phyloP scores from a whole-genome alignment of 2,797 vertebrate genomes.

The Otus scops region DNA sequence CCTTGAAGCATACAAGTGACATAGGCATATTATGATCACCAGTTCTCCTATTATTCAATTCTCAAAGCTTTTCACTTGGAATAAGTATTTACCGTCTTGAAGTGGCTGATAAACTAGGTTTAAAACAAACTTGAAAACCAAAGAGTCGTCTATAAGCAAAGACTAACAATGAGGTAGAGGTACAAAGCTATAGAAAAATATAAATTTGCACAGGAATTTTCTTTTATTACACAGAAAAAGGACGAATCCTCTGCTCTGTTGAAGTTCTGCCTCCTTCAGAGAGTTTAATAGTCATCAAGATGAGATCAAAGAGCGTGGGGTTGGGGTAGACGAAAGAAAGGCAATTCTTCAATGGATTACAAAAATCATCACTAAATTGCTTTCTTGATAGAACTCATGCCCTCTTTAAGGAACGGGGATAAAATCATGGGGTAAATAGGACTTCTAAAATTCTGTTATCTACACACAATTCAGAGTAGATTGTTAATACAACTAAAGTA shows the following conservation, averaged over 20 bases:
- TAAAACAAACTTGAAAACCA: not conserved
- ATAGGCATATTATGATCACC: not conserved
- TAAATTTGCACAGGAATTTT: not conserved
- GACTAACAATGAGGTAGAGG: not conserved
- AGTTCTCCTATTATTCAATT: not conserved
- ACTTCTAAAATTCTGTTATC: not conserved
- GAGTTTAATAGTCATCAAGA: not conserved
- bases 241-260: not conserved
- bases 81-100: not conserved
- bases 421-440: not conserved
- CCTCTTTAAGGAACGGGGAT: not conserved
- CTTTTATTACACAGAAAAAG: not conserved
- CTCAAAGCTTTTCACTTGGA: not conserved
- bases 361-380: not conserved
- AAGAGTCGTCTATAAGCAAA: not conserved
- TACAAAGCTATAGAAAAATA: not conserved
- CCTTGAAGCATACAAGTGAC: slow-evolving; percentile 6
- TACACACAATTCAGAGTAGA: not conserved
- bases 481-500: not conserved
- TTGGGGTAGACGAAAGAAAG: not conserved
- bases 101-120: slow-evolving; percentile 21
- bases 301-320: not conserved
- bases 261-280: not conserved
- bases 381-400: not conserved
- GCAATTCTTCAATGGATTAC: not conserved